Percentiles rank a stretch among this genome's conserved stretches.
Conservation (phyloP, 2,888 invertebrate species). For the Steromphala cineraria region DNA sequence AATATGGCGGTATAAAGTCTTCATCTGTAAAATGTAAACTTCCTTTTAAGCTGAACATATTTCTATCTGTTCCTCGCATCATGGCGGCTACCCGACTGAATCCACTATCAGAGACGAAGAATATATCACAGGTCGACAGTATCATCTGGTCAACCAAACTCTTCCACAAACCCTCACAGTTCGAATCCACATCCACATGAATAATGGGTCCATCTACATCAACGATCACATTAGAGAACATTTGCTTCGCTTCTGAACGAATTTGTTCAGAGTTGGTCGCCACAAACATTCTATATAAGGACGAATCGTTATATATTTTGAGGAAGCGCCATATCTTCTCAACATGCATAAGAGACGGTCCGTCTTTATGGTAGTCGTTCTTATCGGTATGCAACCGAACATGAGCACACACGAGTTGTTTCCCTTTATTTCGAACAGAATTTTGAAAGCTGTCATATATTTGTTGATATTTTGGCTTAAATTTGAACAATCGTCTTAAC, state of each 20-base stretch:
- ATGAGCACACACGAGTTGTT: constrained; percentile 23
- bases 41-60: background rate
- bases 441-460: background rate
- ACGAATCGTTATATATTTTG: constrained; percentile 12
- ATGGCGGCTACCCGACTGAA: constrained; percentile 26
- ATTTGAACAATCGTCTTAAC: background rate
- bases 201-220: constrained; percentile 16
- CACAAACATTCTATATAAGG: constrained; percentile 22
- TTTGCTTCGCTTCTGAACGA: background rate
- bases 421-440: background rate
- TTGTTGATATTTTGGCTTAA: background rate
- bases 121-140: constrained; percentile 21
- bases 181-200: constrained; percentile 9
- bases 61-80: background rate
- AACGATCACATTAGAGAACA: constrained; percentile 5
- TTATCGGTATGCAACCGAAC: constrained; percentile 17
- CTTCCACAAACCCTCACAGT: constrained; percentile 26
- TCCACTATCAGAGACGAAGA: constrained; percentile 25
- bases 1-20: background rate
- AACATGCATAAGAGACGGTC: background rate
- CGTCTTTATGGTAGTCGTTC: background rate
- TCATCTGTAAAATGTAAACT: background rate
- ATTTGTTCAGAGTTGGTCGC: constrained; percentile 23
- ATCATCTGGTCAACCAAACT: constrained; percentile 29
- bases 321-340: constrained; percentile 21